Conservation (phyloP, 2,113 vertebrate genomes). For the Uria aalge region DNA sequence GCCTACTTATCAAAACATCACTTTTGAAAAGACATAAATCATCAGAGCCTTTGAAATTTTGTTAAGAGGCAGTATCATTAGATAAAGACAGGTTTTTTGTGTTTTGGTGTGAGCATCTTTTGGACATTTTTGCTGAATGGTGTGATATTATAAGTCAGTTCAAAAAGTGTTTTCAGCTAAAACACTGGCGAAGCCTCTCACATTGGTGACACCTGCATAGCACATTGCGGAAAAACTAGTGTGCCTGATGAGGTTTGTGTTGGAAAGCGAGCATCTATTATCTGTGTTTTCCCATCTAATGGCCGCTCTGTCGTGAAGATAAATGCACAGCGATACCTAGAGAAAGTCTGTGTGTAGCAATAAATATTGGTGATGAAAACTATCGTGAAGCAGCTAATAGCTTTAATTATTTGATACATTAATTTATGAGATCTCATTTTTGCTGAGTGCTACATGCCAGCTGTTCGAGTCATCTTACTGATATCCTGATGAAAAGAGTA, state of each 20-base stretch:
- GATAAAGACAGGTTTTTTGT: not conserved
- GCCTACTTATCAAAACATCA: not conserved
- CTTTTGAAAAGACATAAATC: not conserved
- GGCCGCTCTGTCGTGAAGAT: not conserved
- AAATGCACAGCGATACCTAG: not conserved
- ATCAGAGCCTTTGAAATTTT: not conserved
- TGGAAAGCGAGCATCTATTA: not conserved
- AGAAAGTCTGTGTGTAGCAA: not conserved
- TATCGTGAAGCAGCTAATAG: not conserved
- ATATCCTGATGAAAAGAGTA: not conserved
- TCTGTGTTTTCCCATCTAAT: not conserved
- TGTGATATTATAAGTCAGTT: not conserved
- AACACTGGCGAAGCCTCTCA: not conserved
- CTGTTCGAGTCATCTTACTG: not conserved
- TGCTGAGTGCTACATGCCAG: not conserved
- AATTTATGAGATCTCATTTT: constrained; percentile 32
- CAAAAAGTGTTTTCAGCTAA: not conserved
- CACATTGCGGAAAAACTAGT: not conserved
- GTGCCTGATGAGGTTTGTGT: not conserved
- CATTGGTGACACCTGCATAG: not conserved
- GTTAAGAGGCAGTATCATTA: not conserved
- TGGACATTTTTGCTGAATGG: not conserved
- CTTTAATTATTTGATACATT: constrained; percentile 52
- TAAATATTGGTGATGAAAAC: constrained; percentile 23
- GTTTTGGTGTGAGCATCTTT: not conserved